phyloP scores from a whole-genome alignment of 2,797 vertebrate genomes.

The Schizopygopsis pylzovi region DNA sequence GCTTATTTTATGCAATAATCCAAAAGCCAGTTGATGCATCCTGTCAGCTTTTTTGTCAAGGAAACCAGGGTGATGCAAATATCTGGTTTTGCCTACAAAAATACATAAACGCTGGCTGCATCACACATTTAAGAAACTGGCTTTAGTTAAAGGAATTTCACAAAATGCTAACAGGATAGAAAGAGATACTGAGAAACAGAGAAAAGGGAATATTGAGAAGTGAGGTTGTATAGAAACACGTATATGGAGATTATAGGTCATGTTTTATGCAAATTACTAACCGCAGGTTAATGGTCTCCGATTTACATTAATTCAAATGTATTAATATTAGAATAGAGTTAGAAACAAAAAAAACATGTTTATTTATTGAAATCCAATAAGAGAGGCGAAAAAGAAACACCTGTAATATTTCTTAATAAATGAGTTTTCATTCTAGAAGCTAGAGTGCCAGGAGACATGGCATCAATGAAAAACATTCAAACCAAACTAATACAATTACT shows the following conservation, averaged over 20 bases:
- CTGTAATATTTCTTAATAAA: neutral
- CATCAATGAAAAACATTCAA: neutral
- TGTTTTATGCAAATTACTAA: neutral
- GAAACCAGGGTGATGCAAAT: neutral
- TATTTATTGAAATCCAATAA: neutral
- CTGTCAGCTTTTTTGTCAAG: neutral
- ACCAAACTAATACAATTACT: neutral
- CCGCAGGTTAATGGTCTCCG: neutral
- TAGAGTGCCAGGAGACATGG: neutral
- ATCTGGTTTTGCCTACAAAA: neutral
- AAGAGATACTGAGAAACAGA: neutral
- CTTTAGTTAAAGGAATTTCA: neutral
- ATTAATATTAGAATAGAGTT: neutral
- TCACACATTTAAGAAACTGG: neutral
- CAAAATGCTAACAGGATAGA: neutral
- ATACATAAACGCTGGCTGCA: neutral
- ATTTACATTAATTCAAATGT: neutral
- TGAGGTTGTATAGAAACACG: neutral
- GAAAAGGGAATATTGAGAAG: neutral
- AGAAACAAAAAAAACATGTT: neutral
- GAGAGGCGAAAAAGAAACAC: neutral
- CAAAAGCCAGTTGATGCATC: neutral
- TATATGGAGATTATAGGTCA: neutral
- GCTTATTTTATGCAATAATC: neutral
- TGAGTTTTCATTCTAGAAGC: neutral